phyloP scores from a whole-genome alignment of 2,888 invertebrate species.

The Salticus scenicus region DNA sequence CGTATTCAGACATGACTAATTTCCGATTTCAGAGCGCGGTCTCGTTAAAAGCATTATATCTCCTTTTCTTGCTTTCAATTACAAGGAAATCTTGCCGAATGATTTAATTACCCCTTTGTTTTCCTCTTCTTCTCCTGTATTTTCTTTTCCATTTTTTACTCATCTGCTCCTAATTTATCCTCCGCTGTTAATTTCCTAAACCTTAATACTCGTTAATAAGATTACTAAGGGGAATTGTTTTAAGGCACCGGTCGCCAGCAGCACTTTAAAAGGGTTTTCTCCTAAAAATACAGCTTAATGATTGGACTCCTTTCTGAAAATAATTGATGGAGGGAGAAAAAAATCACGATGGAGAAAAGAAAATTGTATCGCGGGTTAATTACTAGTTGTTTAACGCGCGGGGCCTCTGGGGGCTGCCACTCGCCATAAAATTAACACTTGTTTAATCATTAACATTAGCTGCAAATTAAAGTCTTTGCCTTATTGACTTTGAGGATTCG shows the following conservation, averaged over 20 bases:
- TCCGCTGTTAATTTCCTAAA: conserved; percentile 56
- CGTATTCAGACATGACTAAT: conserved; percentile 25
- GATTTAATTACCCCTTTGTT: conserved; percentile 67
- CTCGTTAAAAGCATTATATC: conserved; percentile 63
- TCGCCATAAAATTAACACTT: conserved; percentile 69
- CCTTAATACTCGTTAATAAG: conserved; percentile 68
- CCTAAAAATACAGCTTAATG: conserved; percentile 65
- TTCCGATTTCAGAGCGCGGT: conserved; percentile 38
- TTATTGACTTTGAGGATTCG: conserved; percentile 67
- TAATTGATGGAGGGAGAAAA: conserved; percentile 41
- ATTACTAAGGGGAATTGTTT: conserved; percentile 61
- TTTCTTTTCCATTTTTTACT: conserved; percentile 7
- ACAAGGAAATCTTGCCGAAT: conserved; percentile 64
- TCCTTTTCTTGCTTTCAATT: conserved; percentile 61
- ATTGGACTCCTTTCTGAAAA: conserved; percentile 42
- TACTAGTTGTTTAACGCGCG: conserved; percentile 67
- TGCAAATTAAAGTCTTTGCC: conserved; percentile 65
- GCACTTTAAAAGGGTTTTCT: conserved; percentile 46
- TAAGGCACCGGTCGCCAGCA: conserved; percentile 53
- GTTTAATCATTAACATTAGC: conserved; percentile 70
- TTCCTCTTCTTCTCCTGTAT: conserved; percentile 34
- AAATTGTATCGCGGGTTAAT: conserved; percentile 66
- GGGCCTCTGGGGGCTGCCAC: conserved; percentile 44
- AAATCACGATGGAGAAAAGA: conserved; percentile 40
- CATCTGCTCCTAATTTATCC: conserved; percentile 49